A percentile compares a stretch with the other conserved stretches of the same genome.
These are phyloP conservation scores for Acanthopleura granulata DNA, from an alignment of 2,888 invertebrate genomes.

Conservation along the genomic window DNA sequence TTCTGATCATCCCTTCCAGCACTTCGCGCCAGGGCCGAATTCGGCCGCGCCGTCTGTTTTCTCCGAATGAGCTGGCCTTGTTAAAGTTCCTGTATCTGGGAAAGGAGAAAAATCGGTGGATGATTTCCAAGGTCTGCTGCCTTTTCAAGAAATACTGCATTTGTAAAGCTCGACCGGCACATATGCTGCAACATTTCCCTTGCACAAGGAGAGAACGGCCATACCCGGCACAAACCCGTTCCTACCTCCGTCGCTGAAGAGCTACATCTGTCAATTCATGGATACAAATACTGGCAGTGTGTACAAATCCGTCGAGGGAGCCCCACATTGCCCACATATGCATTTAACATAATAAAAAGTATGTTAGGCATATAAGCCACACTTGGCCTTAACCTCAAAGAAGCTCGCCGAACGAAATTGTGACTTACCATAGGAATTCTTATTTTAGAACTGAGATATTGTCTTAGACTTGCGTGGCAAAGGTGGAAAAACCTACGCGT, in stretches of 20 bases:
- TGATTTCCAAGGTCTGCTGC: neutral
- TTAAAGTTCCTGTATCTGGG: neutral
- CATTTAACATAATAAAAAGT: too few relatives aligned
- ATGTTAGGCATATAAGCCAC: too few relatives aligned
- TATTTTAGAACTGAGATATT: too few relatives aligned
- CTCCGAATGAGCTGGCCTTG: neutral
- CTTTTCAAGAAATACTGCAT: constrained; percentile 2
- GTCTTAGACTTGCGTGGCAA: too few relatives aligned
- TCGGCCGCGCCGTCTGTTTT: neutral
- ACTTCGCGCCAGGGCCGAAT: neutral
- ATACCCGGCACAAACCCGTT: neutral
- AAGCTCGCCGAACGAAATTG: too few relatives aligned
- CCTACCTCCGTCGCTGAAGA: neutral
- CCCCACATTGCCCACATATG: too few relatives aligned
- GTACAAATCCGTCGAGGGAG: too few relatives aligned
- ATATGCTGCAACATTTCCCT: constrained; percentile 11
- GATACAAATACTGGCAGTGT: too few relatives aligned
- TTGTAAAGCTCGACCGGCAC: neutral
- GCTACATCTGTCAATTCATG: neutral
- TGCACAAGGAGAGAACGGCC: neutral
- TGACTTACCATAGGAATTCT: too few relatives aligned
- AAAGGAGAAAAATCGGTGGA: neutral
- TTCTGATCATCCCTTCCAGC: constrained; percentile 8
- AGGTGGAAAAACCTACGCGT: too few relatives aligned
- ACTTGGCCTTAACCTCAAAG: too few relatives aligned